phyloP scores from a whole-genome alignment of 2,797 vertebrate genomes.

The Helarctos malayanus region DNA sequence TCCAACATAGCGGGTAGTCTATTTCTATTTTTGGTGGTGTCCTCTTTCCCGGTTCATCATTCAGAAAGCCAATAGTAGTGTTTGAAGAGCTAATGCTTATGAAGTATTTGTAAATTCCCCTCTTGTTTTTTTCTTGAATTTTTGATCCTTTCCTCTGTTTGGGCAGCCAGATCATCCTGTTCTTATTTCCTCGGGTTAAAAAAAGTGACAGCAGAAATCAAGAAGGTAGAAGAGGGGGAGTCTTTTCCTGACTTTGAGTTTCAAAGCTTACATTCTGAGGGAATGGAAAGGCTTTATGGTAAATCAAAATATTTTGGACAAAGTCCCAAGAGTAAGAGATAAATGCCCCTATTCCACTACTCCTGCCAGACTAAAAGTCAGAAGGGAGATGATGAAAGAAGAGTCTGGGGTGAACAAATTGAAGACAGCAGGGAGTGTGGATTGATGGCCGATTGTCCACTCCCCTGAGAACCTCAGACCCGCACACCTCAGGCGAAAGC shows the following conservation, averaged over 20 bases:
- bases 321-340: neutral
- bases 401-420: neutral
- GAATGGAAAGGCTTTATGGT: neutral
- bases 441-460: neutral
- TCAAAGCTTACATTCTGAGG: neutral
- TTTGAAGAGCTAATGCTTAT: constrained; percentile 14
- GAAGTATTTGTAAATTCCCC: neutral
- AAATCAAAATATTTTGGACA: constrained; percentile 47
- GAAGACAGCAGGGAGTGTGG: neutral
- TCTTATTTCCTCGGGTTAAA: neutral
- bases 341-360: neutral
- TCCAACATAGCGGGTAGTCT: neutral
- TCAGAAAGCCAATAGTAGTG: neutral
- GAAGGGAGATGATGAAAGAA: neutral
- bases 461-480: neutral
- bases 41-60: neutral
- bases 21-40: neutral
- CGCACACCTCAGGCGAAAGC: neutral
- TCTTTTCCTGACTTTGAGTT: constrained; percentile 44
- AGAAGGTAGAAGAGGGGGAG: neutral
- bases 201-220: neutral
- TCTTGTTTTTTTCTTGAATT: neutral
- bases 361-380: neutral
- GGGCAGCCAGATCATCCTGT: neutral
- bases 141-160: neutral